Evolutionary conservation across 2,797 vertebrate species (phyloP).

Genomic region (Thripadectes ignobilis): DNA sequence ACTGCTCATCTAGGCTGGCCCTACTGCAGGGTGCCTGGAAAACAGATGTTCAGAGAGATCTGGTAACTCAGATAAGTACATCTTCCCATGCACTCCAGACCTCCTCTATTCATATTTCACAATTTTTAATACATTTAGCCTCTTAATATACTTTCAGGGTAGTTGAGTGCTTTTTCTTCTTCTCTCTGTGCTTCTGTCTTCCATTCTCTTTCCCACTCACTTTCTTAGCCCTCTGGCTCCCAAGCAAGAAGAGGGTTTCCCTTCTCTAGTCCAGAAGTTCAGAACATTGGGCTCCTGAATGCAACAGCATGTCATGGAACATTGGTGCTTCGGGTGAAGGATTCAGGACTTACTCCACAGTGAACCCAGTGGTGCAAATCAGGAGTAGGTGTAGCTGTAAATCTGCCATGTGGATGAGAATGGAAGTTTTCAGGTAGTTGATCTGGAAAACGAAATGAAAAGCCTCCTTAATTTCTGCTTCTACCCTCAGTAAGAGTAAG

Average conservation of each 20-base stretch:
- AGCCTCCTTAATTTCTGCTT: background rate
- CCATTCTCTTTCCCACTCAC: background rate
- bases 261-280: background rate
- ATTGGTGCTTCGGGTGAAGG: background rate
- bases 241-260: background rate
- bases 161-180: background rate
- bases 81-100: background rate
- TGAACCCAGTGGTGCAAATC: background rate
- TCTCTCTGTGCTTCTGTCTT: background rate
- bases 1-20: background rate
- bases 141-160: background rate
- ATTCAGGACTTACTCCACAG: background rate
- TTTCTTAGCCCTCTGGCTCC: background rate
- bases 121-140: background rate
- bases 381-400: background rate
- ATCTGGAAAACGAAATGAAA: background rate
- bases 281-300: background rate
- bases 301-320: fast-evolving
- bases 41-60: background rate
- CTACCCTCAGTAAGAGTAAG: background rate
- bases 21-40: background rate
- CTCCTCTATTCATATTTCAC: background rate
- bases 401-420: background rate
- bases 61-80: background rate
- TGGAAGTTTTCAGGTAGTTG: background rate